These are phyloP conservation scores for Ceratoteleas bidentatus DNA, from an alignment of 1,140 invertebrate genomes.

Conservation along the genomic window DNA sequence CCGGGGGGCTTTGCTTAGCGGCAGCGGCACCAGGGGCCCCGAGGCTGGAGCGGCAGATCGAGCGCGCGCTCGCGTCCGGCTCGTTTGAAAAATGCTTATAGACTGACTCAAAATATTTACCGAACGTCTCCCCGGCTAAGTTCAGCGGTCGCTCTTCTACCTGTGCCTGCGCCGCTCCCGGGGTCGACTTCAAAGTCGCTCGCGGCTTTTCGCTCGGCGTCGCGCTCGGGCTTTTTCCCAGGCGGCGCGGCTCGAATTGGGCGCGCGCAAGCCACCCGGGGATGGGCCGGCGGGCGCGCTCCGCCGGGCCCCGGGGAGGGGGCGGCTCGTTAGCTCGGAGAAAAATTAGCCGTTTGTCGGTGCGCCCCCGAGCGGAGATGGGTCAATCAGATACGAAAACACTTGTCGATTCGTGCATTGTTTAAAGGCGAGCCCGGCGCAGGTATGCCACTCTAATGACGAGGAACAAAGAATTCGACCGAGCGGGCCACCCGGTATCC, in stretches of 20 bases:
- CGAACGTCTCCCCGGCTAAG: slow-evolving; percentile 45
- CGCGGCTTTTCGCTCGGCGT: slow-evolving; percentile 13
- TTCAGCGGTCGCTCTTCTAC: slow-evolving; percentile 45
- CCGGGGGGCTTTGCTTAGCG: no score
- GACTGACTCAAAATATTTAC: slow-evolving; percentile 64
- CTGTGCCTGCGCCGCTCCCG: slow-evolving; percentile 35
- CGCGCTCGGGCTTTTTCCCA: slow-evolving; percentile 17
- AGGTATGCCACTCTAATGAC: slow-evolving; percentile 78
- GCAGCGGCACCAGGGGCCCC: neutral
- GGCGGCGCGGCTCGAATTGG: slow-evolving; percentile 5
- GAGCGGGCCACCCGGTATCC: slow-evolving; percentile 53
- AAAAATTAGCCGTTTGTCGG: slow-evolving; percentile 77
- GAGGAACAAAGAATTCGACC: slow-evolving; percentile 64
- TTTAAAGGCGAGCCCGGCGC: slow-evolving; percentile 73
- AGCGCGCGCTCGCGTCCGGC: slow-evolving; percentile 39
- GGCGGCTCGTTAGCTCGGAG: slow-evolving; percentile 74
- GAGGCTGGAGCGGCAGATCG: neutral
- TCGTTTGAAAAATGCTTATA: slow-evolving; percentile 61
- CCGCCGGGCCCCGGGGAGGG: slow-evolving; percentile 5
- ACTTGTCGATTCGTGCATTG: slow-evolving; percentile 74
- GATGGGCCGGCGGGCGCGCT: slow-evolving; percentile 26
- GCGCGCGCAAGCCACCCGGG: slow-evolving; percentile 8
- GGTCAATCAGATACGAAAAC: slow-evolving; percentile 79
- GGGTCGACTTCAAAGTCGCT: slow-evolving; percentile 39
- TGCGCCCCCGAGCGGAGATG: slow-evolving; percentile 67